Percentiles rank a stretch among this genome's conserved stretches.
Evolutionary conservation across 1,140 invertebrate genomes (phyloP).

Genomic region (Latrodectus geometricus): DNA sequence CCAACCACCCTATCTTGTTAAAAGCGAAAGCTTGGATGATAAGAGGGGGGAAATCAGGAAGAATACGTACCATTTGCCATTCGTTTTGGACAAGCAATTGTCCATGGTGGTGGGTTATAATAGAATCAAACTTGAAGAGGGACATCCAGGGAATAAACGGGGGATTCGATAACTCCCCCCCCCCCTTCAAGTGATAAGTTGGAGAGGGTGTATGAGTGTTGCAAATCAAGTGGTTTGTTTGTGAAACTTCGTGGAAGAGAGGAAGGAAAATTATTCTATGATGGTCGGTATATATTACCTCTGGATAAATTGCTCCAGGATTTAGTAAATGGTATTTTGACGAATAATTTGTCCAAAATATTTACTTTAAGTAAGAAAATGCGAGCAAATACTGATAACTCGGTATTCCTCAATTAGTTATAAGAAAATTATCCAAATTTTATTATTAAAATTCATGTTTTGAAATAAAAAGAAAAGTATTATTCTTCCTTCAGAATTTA

Average conservation of each 20-base stretch:
- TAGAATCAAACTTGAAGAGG: constrained; percentile 35
- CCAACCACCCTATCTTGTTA: background rate
- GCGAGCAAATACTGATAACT: too few species aligned
- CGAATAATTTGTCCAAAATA: too few species aligned
- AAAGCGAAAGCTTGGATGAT: background rate
- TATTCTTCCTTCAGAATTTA: too few species aligned
- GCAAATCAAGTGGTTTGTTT: constrained; percentile 19
- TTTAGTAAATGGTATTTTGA: too few species aligned
- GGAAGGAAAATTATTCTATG: too few species aligned
- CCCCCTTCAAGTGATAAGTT: background rate
- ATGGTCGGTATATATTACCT: too few species aligned
- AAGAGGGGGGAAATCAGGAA: background rate
- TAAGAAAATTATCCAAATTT: too few species aligned
- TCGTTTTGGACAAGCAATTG: constrained; percentile 54
- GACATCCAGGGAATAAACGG: background rate
- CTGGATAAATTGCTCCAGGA: too few species aligned
- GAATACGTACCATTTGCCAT: constrained; percentile 53
- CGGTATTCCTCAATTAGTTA: too few species aligned
- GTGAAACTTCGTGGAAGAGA: background rate
- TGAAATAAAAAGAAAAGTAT: too few species aligned
- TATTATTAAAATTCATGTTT: too few species aligned
- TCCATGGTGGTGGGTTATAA: constrained; percentile 37
- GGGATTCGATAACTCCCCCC: background rate
- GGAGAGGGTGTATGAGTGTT: constrained; percentile 6
- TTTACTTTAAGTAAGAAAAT: too few species aligned